These are phyloP conservation scores for Vultur gryphus DNA, from an alignment of 2,797 vertebrate species.

Conservation along the genomic window DNA sequence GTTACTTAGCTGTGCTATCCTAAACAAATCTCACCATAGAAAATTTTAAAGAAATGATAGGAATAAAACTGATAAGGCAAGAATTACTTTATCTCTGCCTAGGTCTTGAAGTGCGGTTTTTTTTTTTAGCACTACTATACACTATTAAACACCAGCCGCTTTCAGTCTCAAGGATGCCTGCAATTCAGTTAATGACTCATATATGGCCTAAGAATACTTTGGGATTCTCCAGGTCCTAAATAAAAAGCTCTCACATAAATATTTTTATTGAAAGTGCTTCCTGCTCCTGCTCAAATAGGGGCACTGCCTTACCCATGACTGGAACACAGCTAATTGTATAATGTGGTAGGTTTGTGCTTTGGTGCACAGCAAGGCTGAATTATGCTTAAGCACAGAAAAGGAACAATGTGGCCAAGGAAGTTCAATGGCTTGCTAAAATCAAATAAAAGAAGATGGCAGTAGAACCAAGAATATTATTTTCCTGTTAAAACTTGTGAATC, in stretches of 20 bases:
- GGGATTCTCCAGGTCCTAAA: neutral
- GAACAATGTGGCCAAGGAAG: neutral
- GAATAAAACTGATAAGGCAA: accelerated
- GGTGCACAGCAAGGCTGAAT: neutral
- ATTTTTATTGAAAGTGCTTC: neutral
- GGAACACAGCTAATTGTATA: neutral
- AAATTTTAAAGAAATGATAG: neutral
- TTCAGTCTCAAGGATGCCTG: neutral
- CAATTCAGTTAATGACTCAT: neutral
- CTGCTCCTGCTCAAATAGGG: neutral
- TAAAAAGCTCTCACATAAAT: neutral
- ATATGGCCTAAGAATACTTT: neutral
- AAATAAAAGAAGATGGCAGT: neutral
- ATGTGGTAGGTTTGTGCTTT: neutral
- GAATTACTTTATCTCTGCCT: no score
- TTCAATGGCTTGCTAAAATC: neutral
- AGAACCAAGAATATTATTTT: neutral
- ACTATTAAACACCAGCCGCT: neutral
- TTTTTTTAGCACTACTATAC: neutral
- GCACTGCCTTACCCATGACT: neutral
- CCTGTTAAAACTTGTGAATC: neutral
- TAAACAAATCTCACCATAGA: neutral
- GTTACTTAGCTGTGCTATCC: neutral
- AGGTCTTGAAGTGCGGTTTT: neutral
- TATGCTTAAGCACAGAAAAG: neutral